Evolutionary conservation across 2,888 invertebrate genomes (phyloP).

Genomic region (Iphiclides podalirius): DNA sequence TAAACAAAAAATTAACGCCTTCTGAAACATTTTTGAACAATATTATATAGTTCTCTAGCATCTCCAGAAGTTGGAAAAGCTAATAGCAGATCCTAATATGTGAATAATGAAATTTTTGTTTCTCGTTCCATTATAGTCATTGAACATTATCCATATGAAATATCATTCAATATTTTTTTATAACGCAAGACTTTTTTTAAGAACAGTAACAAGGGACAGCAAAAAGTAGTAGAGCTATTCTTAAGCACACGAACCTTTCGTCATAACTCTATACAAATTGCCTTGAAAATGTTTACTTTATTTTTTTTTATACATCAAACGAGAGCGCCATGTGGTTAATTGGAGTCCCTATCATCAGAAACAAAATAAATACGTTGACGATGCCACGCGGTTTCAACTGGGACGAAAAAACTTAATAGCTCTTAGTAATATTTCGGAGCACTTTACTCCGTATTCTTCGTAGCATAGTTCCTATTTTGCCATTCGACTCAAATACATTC

Average conservation of each 20-base stretch:
- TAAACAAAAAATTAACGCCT: too few species aligned
- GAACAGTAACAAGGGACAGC: too few species aligned
- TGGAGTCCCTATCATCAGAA: constrained; percentile 61
- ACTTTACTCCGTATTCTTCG: constrained; percentile 42
- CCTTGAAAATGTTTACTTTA: constrained; percentile 73
- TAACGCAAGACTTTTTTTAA: too few species aligned
- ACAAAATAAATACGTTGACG: constrained; percentile 69
- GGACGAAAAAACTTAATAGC: constrained; percentile 55
- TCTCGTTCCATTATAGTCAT: too few species aligned
- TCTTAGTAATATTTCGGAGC: constrained; percentile 49
- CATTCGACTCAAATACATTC: not conserved
- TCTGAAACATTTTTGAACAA: too few species aligned
- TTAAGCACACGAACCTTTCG: constrained; percentile 70
- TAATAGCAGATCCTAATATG: too few species aligned
- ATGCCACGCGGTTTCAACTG: constrained; percentile 49
- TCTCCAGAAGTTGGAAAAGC: too few species aligned
- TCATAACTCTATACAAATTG: constrained; percentile 71
- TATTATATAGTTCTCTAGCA: too few species aligned
- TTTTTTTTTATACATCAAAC: constrained; percentile 69
- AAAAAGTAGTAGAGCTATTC: constrained; percentile 53
- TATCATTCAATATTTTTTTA: too few species aligned
- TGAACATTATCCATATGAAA: too few species aligned
- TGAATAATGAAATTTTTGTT: too few species aligned
- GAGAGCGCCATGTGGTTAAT: constrained; percentile 74
- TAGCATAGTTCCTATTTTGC: constrained; percentile 7